These are phyloP conservation scores for Eilema sororculum DNA, from an alignment of 2,888 invertebrate species.

Conservation along the genomic window DNA sequence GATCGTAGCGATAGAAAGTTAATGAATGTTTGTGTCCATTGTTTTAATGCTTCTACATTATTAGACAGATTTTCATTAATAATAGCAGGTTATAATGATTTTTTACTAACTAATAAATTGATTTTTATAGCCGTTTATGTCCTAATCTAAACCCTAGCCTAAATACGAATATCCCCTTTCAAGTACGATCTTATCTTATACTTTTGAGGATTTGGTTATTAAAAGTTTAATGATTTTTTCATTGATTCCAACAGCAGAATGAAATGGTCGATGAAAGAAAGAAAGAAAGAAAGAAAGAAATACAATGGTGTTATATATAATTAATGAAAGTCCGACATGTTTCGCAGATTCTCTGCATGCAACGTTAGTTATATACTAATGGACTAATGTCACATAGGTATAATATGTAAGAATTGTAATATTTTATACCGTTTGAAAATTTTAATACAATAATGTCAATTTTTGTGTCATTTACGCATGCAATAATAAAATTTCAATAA, in stretches of 20 bases:
- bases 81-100: background rate
- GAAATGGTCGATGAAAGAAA: background rate
- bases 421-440: no score
- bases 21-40: background rate
- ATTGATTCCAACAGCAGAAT: background rate
- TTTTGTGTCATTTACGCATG: no score
- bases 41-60: conserved; percentile 3
- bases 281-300: no score
- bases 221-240: background rate
- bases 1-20: background rate
- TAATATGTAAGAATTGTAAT: no score
- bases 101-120: background rate
- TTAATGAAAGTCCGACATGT: no score
- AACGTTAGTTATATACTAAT: no score
- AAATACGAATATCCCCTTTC: background rate
- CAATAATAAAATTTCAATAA: no score
- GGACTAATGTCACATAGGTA: no score
- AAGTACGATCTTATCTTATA: background rate
- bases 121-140: no score
- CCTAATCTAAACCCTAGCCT: background rate
- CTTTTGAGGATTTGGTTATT: background rate
- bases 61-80: background rate
- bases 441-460: no score
- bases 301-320: no score
- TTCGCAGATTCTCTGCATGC: no score